Percentiles rank a stretch among this genome's conserved stretches.
Conservation (phyloP, 2,797 vertebrate genomes). For the Heterohyrax brucei region DNA sequence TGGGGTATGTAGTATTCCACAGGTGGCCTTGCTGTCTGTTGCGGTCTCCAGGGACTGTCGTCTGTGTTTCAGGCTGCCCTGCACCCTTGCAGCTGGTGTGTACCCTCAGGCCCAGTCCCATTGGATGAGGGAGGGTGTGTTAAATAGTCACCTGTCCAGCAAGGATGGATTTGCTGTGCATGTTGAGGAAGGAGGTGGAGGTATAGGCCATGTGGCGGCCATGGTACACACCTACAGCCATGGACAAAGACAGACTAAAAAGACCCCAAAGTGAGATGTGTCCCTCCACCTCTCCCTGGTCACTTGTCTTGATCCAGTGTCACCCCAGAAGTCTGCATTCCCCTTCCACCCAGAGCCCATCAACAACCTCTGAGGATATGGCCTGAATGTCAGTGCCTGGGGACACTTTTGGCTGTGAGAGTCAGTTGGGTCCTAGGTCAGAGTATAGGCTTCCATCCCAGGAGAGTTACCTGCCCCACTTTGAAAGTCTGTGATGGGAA, state of each 20-base stretch:
- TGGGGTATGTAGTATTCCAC: not conserved
- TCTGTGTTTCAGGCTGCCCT: not conserved
- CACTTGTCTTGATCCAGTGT: not conserved
- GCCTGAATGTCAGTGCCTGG: not conserved
- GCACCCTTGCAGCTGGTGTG: not conserved
- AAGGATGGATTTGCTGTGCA: not conserved
- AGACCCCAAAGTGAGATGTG: not conserved
- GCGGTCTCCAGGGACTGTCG: not conserved
- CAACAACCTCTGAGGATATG: not conserved
- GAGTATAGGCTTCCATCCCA: not conserved
- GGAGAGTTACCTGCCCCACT: not conserved
- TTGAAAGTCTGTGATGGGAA: not conserved
- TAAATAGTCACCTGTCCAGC: not conserved
- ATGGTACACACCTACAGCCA: not conserved
- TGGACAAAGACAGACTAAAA: not conserved
- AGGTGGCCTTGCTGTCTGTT: not conserved
- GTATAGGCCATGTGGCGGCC: not conserved
- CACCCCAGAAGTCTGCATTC: not conserved
- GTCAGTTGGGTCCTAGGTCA: not conserved
- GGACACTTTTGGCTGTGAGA: not conserved
- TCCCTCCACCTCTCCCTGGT: not conserved
- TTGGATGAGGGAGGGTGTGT: not conserved
- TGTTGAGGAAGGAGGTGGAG: not conserved
- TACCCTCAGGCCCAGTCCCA: not conserved
- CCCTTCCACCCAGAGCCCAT: rapidly evolving